Conservation (phyloP, 2,113 vertebrate genomes). For the Rhodinocichla rosea region DNA sequence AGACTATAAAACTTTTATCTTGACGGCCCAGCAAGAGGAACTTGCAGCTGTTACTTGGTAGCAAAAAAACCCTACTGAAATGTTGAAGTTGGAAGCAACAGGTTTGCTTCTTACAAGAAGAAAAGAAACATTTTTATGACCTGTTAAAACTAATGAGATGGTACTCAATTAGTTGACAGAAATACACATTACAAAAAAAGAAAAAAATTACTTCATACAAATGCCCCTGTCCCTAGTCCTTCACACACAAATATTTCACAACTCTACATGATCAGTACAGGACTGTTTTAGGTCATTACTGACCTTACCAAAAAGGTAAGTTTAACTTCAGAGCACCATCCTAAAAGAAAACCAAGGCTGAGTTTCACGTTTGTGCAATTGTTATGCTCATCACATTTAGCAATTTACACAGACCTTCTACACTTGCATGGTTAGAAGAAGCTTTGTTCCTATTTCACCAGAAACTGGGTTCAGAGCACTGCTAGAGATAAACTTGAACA, state of each 20-base stretch:
- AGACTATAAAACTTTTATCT: background rate
- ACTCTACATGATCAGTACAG: background rate
- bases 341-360: background rate
- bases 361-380: background rate
- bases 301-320: background rate
- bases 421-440: background rate
- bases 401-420: background rate
- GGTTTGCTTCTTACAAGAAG: background rate
- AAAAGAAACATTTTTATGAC: background rate
- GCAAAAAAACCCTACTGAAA: background rate
- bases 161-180: background rate
- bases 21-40: background rate
- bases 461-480: background rate
- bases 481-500: background rate
- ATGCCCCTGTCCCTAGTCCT: background rate
- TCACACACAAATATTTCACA: background rate
- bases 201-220: background rate
- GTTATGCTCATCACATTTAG: background rate
- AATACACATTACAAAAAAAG: background rate
- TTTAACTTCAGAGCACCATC: background rate
- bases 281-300: background rate
- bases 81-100: background rate
- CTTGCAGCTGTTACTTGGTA: background rate
- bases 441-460: background rate
- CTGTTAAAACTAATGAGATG: background rate